Percentiles rank a stretch among this genome's conserved stretches.
These are phyloP conservation scores for Podargus strigoides DNA, from an alignment of 2,797 vertebrate species.

Conservation along the genomic window DNA sequence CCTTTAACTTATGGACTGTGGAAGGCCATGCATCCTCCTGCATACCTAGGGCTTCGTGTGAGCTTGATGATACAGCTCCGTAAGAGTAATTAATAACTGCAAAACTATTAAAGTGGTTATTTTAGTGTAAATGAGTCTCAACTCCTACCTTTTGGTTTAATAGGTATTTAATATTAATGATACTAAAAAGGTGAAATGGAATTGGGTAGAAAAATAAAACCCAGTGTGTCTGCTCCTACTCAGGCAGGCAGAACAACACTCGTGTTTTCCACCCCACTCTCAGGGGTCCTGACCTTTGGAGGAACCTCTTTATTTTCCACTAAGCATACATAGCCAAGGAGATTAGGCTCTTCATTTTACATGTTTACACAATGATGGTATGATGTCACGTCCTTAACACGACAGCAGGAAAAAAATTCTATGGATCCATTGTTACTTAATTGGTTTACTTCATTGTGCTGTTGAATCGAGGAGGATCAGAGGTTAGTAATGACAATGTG, in stretches of 20 bases:
- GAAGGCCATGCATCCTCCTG: neutral
- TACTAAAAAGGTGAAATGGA: neutral
- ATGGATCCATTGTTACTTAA: neutral
- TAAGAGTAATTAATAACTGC: neutral
- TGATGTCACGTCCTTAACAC: neutral
- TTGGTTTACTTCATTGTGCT: neutral
- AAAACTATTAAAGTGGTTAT: neutral
- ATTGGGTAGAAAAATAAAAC: neutral
- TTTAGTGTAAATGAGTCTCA: neutral
- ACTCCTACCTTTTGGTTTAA: neutral
- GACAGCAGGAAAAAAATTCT: neutral
- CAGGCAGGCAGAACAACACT: neutral
- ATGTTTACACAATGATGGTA: neutral
- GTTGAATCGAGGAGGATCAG: neutral
- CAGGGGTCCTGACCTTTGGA: no score
- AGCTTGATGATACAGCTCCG: neutral
- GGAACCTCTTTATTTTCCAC: neutral
- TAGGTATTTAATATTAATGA: neutral
- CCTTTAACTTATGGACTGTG: rapidly evolving
- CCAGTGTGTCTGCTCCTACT: neutral
- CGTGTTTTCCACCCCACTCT: rapidly evolving
- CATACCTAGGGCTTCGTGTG: neutral
- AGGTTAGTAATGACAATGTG: neutral
- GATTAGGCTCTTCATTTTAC: neutral
- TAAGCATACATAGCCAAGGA: neutral